phyloP scores from a whole-genome alignment of 2,797 vertebrate species.

The Labeo calbasu region DNA sequence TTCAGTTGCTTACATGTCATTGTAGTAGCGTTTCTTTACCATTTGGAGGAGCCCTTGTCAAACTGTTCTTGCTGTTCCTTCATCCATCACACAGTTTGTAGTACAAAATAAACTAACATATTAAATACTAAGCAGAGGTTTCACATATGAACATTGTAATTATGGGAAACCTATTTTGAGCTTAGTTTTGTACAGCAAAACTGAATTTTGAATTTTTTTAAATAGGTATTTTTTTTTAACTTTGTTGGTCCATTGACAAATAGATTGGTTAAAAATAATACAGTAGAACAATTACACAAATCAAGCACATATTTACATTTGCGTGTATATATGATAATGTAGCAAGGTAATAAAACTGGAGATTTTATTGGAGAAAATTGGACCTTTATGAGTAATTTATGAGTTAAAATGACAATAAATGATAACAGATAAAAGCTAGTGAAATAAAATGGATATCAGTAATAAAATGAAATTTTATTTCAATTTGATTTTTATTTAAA shows the following conservation, averaged over 20 bases:
- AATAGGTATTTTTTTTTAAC: background rate
- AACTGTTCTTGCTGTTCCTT: slow-evolving; percentile 28
- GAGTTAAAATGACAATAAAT: background rate
- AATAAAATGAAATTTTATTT: background rate
- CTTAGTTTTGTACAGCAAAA: background rate
- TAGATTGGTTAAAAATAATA: background rate
- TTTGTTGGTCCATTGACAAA: background rate
- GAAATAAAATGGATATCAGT: background rate
- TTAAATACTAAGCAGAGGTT: background rate
- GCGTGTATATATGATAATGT: background rate
- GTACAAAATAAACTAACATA: slow-evolving; percentile 6
- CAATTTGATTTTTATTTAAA: too few species aligned
- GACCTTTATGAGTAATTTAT: background rate
- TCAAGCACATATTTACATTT: background rate
- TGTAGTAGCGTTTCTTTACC: slow-evolving; percentile 43
- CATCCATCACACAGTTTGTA: background rate
- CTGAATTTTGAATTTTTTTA: background rate
- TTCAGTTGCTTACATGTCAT: background rate
- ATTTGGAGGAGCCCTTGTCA: slow-evolving; percentile 59
- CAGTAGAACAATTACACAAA: background rate
- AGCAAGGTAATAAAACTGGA: background rate
- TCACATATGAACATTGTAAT: background rate
- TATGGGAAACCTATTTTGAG: background rate
- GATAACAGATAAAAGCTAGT: background rate
- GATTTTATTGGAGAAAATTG: background rate